phyloP scores from a whole-genome alignment of 2,888 invertebrate species.

The Chrysodeixis includens region DNA sequence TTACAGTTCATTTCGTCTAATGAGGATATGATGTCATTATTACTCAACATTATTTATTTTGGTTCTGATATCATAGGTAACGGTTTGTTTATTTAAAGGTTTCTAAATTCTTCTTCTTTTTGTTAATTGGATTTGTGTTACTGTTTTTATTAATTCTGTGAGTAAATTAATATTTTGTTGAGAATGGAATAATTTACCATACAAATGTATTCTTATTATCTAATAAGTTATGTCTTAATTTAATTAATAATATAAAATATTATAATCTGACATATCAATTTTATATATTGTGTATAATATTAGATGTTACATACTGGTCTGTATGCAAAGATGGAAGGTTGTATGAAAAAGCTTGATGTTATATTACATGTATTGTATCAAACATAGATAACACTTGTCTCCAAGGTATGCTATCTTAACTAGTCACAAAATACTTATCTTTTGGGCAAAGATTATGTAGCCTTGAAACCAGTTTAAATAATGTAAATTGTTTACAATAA shows the following conservation, averaged over 20 bases:
- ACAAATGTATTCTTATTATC: neutral
- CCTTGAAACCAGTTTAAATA: constrained; percentile 63
- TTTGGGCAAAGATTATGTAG: constrained; percentile 64
- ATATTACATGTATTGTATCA: constrained; percentile 38
- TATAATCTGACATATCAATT: too few relatives aligned
- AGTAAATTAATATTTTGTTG: too few relatives aligned
- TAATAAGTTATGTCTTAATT: too few relatives aligned
- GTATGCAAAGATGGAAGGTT: neutral
- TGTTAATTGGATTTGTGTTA: neutral
- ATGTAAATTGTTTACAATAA: constrained; percentile 48
- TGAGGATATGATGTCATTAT: constrained; percentile 59
- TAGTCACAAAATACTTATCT: constrained; percentile 53
- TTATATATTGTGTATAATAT: too few relatives aligned
- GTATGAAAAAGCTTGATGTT: neutral
- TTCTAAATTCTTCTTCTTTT: neutral
- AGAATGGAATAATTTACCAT: neutral
- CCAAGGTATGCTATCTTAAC: constrained; percentile 47
- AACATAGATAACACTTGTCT: constrained; percentile 45
- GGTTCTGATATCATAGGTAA: constrained; percentile 35
- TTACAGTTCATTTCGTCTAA: constrained; percentile 37
- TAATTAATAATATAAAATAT: too few relatives aligned
- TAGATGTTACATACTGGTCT: neutral
- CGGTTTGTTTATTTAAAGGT: neutral
- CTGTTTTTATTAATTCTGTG: neutral
- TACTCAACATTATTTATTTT: constrained; percentile 55